Evolutionary conservation across 1,140 invertebrate species (phyloP).

Genomic region (Melanaphis sacchari): DNA sequence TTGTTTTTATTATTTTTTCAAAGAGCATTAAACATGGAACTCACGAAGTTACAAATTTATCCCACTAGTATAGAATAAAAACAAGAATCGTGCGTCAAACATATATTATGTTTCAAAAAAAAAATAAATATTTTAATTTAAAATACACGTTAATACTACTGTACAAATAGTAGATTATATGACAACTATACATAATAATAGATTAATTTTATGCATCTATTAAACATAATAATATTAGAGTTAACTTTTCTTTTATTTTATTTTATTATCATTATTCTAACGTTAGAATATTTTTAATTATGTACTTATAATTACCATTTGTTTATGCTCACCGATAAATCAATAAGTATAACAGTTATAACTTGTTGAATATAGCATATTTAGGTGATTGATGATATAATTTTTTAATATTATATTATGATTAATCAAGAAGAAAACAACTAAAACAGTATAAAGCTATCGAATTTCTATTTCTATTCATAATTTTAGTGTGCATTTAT

Average conservation of each 20-base stretch:
- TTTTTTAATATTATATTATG: neutral
- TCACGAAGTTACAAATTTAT: neutral
- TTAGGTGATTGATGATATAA: neutral
- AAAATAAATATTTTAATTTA: too few relatives aligned
- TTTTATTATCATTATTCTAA: too few relatives aligned
- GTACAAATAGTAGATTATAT: neutral
- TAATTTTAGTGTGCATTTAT: neutral
- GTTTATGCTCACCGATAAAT: neutral
- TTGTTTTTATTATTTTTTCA: neutral
- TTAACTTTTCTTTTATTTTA: too few relatives aligned
- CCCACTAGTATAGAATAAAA: neutral
- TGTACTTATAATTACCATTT: neutral
- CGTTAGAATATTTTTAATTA: neutral
- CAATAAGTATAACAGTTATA: neutral
- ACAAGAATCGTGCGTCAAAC: neutral
- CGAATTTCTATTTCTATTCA: neutral
- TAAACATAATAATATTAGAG: too few relatives aligned
- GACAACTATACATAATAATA: neutral
- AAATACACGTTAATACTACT: too few relatives aligned
- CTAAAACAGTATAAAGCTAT: neutral
- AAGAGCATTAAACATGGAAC: neutral
- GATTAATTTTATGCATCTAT: neutral
- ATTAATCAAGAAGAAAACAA: neutral
- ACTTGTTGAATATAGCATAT: neutral
- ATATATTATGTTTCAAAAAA: neutral